Evolutionary conservation across 1,140 invertebrate species (phyloP), one percentile per base, ranked within the genome.

Genomic region (Camponotus floridanus): DNA sequence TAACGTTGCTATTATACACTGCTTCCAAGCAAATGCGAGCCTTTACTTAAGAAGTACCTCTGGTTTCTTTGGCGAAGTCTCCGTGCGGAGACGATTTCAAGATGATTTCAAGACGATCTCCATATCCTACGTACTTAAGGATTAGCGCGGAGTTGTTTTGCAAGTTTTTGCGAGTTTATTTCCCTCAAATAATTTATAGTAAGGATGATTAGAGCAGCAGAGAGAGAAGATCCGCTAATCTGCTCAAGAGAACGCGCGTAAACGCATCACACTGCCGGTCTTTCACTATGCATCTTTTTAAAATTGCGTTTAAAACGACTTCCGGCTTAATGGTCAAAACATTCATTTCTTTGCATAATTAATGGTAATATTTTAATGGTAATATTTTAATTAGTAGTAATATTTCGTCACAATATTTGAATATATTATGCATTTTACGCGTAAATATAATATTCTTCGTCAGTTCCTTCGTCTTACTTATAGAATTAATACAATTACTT

Each of bases 11-110:
- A 62, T 61, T 71, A 59, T 62, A 48, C 48, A 62, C 67, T 87
- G 85, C 90, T 93, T 93, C 90, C 79, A 73, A 91, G 92, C 91
- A 93, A 88, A 92, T 86, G 90, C 81, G 91, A 92, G 76, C 91
- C 92, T 93, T 94, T 90, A 85, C 76, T 89, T 68, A 91, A 92
- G 92, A 93, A 93, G 89, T 88, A 83, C 84, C 79, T 86, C 87
- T 61, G 61, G 86, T 91, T 93, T 94, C 90, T 93, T 92, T 86
- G 61, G 83, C 71, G 73, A 88, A 93, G 93, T 94, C 92, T 91
- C 87, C 42, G 61, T 84, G 39, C 85, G 87, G 31, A 68, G 76
- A 80, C 68, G 81, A 42, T 87, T 86, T 79, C 71, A n/a, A 68
- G 76, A 80, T 64, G 81, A 42, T 87, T 86, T 79, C 71, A n/a